Evolutionary conservation across 2,113 vertebrate species (phyloP).

Genomic region (Hippocampus guttulatus): DNA sequence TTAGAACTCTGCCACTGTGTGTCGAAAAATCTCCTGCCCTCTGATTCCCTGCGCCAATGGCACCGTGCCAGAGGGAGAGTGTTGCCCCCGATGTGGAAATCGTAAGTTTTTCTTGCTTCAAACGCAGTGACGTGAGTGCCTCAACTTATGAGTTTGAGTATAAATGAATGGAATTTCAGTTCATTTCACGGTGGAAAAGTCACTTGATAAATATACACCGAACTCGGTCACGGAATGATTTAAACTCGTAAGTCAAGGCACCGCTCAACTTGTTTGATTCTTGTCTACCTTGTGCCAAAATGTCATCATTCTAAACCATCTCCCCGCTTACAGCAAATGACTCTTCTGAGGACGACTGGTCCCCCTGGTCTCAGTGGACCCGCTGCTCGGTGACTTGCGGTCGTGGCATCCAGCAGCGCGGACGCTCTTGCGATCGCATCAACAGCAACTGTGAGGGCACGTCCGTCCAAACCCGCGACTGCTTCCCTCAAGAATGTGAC

Average conservation of each 20-base stretch:
- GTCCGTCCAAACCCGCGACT: conserved; percentile 95
- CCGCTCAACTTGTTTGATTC: background rate
- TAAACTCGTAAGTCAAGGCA: background rate
- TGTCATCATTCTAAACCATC: background rate
- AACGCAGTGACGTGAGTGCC: background rate
- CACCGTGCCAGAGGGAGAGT: conserved; percentile 93
- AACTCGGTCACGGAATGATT: background rate
- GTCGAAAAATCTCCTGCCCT: conserved; percentile 93
- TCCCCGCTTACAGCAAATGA: conserved; percentile 71
- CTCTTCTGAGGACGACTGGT: conserved; percentile 87
- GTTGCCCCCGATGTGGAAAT: conserved; percentile 89
- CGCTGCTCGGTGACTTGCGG: conserved; percentile 92
- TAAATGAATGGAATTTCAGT: too few species aligned
- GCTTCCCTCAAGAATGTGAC: conserved; percentile 92
- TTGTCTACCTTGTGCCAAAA: conserved; percentile 1
- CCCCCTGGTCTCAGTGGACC: conserved; percentile 98
- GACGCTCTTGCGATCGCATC: conserved; percentile 96
- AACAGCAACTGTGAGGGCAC: conserved; percentile 94
- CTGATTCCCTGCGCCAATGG: conserved; percentile 91
- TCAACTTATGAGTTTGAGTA: too few species aligned
- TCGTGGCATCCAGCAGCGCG: conserved; percentile 92
- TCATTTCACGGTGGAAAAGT: too few species aligned
- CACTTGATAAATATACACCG: background rate
- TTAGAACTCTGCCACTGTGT: conserved; percentile 91
- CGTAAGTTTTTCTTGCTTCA: conserved; percentile 72